A percentile compares a stretch with the other conserved stretches of the same genome.
phyloP scores from a whole-genome alignment of 1,140 invertebrate genomes.

The Planococcus citri region DNA sequence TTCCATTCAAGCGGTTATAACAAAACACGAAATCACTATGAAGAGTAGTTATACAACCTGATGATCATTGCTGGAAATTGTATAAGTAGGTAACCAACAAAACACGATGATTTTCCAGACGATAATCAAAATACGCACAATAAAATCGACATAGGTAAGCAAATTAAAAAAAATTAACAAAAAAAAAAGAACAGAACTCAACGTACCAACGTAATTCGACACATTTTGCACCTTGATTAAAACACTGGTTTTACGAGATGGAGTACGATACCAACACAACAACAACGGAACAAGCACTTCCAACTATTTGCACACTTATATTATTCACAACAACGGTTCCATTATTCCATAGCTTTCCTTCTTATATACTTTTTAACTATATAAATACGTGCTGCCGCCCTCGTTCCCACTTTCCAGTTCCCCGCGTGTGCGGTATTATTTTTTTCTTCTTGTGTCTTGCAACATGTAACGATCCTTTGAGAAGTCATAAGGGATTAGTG shows the following conservation, averaged over 20 bases:
- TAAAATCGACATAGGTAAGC: not conserved
- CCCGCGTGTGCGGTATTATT: not conserved
- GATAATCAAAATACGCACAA: no score
- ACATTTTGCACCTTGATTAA: constrained; percentile 15
- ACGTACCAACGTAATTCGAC: constrained; percentile 9
- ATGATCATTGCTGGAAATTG: no score
- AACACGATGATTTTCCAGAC: no score
- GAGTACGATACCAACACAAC: not conserved
- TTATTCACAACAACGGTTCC: constrained; percentile 4
- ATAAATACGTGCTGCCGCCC: constrained; percentile 14
- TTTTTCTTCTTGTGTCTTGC: constrained; percentile 8
- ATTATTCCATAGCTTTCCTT: constrained; percentile 10
- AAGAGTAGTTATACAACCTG: no score
- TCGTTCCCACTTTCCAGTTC: constrained; percentile 7
- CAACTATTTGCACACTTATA: constrained; percentile 10
- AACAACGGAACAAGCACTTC: constrained; percentile 5
- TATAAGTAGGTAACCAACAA: no score
- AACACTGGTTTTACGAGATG: not conserved
- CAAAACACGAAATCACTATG: no score
- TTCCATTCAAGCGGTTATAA: no score
- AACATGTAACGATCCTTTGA: constrained; percentile 19
- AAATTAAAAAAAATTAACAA: not conserved
- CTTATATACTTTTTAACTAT: constrained; percentile 19
- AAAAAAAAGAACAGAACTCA: not conserved
- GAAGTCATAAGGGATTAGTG: constrained; percentile 11